These are phyloP conservation scores for Zaprionus africanus DNA, from an alignment of 1,140 invertebrate genomes.

Conservation along the genomic window DNA sequence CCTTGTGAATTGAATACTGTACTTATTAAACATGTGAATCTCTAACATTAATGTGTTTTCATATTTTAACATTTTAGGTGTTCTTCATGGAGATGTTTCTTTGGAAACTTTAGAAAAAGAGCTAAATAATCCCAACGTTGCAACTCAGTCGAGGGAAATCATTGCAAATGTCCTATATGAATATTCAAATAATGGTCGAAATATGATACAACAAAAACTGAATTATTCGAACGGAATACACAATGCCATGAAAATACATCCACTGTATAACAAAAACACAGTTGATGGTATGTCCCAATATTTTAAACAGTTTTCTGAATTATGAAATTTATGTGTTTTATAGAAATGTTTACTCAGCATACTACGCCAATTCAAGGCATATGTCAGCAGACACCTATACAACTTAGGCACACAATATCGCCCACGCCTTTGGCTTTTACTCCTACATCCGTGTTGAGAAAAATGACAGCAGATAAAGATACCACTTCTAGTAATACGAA, in stretches of 20 bases:
- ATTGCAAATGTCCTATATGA: constrained; percentile 88
- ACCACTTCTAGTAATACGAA: constrained; percentile 61
- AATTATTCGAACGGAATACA: constrained; percentile 27
- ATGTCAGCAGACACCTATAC: constrained; percentile 22
- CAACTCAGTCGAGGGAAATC: constrained; percentile 89
- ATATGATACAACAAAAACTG: constrained; percentile 20
- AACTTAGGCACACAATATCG: constrained; percentile 70
- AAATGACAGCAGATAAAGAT: constrained; percentile 96
- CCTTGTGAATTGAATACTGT: too few relatives aligned
- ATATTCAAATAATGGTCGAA: constrained; percentile 64
- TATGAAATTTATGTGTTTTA: constrained; percentile 26
- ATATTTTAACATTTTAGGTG: constrained; percentile 24
- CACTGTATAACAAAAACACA: constrained; percentile 32
- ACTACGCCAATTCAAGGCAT: constrained; percentile 20
- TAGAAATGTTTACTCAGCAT: constrained; percentile 26
- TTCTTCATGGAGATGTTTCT: constrained; percentile 56
- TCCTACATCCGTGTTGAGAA: constrained; percentile 94
- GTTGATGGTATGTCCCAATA: constrained; percentile 54
- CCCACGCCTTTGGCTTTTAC: constrained; percentile 93
- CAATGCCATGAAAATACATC: constrained; percentile 24
- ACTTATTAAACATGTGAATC: background rate
- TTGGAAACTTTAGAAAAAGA: constrained; percentile 88
- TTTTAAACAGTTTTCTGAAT: background rate
- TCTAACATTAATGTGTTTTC: background rate
- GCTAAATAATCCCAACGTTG: constrained; percentile 89